Evolutionary conservation across 1,140 invertebrate species (phyloP).

Genomic region (Bombus superbus): DNA sequence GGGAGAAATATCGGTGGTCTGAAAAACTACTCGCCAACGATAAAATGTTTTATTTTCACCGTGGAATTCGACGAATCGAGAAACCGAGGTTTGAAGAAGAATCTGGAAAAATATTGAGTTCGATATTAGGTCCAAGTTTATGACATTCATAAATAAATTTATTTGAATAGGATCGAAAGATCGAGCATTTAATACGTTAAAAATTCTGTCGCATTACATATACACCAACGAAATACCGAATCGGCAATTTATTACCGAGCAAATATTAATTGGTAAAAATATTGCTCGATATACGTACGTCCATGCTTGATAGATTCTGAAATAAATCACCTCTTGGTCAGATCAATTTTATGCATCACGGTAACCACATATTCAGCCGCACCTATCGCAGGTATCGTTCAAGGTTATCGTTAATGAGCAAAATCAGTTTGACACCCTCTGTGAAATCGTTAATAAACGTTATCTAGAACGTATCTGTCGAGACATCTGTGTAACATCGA

Average conservation of each 20-base stretch:
- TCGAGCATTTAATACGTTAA: background rate
- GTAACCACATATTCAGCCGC: background rate
- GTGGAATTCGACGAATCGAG: background rate
- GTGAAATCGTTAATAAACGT: conserved; percentile 11
- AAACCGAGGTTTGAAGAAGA: background rate
- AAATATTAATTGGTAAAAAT: background rate
- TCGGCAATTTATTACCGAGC: background rate
- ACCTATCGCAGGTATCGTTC: background rate
- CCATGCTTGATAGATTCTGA: too few relatives aligned
- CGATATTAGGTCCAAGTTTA: background rate
- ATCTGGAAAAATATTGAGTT: background rate
- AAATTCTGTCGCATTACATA: background rate
- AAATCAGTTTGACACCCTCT: background rate
- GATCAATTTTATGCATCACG: too few relatives aligned
- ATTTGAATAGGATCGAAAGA: too few relatives aligned
- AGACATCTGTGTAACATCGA: too few relatives aligned
- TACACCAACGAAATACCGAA: background rate
- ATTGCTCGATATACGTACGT: background rate
- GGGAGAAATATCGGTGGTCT: background rate
- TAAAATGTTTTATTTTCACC: too few relatives aligned
- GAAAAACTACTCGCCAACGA: background rate
- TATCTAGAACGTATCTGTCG: background rate
- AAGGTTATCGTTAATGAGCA: background rate
- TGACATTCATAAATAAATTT: too few relatives aligned
- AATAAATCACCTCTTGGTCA: too few relatives aligned